A percentile compares a stretch with the other conserved stretches of the same genome.
These are phyloP conservation scores for Hippocampus abdominalis DNA, from an alignment of 2,113 vertebrate genomes.

Conservation along the genomic window DNA sequence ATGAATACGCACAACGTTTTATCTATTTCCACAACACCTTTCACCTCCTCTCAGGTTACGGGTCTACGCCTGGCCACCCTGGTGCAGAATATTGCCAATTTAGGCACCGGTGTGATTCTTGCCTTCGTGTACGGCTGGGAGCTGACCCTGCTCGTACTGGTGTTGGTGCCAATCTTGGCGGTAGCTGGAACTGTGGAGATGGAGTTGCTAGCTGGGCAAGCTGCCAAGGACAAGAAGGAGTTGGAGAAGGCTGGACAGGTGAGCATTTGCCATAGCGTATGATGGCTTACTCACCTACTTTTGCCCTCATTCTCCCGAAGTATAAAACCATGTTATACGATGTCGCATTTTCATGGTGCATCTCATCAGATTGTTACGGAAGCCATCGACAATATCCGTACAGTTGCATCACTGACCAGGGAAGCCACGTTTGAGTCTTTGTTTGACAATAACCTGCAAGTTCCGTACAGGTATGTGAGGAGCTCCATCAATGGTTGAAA, in stretches of 20 bases:
- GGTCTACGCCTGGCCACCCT: slow-evolving; percentile 83
- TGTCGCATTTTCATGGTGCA: not conserved
- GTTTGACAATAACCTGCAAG: slow-evolving; percentile 79
- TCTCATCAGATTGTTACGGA: slow-evolving; percentile 84
- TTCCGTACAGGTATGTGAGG: slow-evolving; percentile 81
- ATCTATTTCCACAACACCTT: not conserved
- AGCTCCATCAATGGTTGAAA: not conserved
- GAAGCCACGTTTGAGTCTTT: slow-evolving; percentile 86
- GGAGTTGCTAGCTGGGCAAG: slow-evolving; percentile 85
- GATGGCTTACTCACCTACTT: not conserved
- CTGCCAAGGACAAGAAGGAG: slow-evolving; percentile 85
- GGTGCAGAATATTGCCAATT: slow-evolving; percentile 86
- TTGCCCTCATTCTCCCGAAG: not conserved
- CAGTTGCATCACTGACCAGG: slow-evolving; percentile 84
- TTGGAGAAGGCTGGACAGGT: slow-evolving; percentile 93
- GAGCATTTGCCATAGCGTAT: not conserved
- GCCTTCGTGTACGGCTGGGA: slow-evolving; percentile 92
- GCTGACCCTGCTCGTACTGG: slow-evolving; percentile 84
- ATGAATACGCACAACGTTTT: not conserved
- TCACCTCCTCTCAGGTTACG: slow-evolving; percentile 74
- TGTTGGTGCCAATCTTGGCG: slow-evolving; percentile 85
- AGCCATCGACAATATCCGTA: slow-evolving; percentile 91
- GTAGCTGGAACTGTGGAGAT: slow-evolving; percentile 83
- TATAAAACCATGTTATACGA: no score
- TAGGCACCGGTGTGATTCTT: slow-evolving; percentile 86